phyloP scores from a whole-genome alignment of 1,140 invertebrate genomes.

The Dryas iulia region DNA sequence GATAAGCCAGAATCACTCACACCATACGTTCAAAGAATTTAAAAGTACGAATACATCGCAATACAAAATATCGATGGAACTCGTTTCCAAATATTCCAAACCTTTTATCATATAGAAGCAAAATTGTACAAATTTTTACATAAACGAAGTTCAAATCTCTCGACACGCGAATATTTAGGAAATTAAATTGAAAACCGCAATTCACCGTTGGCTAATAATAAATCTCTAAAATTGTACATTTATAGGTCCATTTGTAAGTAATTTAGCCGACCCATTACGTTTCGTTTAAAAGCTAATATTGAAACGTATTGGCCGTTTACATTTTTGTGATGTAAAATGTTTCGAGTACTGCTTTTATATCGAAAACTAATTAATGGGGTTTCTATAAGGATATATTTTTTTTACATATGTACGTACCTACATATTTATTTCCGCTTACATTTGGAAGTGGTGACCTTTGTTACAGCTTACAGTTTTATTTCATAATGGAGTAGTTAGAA shows the following conservation, averaged over 20 bases:
- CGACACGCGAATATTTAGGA: neutral
- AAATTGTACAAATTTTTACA: neutral
- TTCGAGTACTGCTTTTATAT: neutral
- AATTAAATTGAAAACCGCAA: slow-evolving; percentile 11
- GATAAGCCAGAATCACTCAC: neutral
- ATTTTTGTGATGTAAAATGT: neutral
- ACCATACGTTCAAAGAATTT: slow-evolving; percentile 2
- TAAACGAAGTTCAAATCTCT: too few species aligned
- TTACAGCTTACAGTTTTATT: too few species aligned
- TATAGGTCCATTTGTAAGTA: slow-evolving; percentile 10
- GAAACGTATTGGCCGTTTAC: neutral
- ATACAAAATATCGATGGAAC: neutral
- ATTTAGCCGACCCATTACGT: slow-evolving; percentile 9
- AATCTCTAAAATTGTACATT: slow-evolving; percentile 7
- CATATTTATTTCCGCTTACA: too few species aligned
- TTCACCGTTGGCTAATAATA: neutral
- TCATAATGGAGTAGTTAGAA: too few species aligned
- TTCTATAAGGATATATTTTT: too few species aligned
- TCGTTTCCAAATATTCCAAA: neutral
- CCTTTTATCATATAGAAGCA: neutral
- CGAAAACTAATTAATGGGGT: neutral
- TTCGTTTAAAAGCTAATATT: slow-evolving; percentile 1
- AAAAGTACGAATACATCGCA: neutral
- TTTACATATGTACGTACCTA: too few species aligned
- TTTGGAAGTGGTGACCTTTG: too few species aligned